A percentile compares a stretch with the other conserved stretches of the same genome.
These are phyloP conservation scores for Aporrectodea caliginosa DNA, from an alignment of 1,140 invertebrate genomes.

Conservation along the genomic window DNA sequence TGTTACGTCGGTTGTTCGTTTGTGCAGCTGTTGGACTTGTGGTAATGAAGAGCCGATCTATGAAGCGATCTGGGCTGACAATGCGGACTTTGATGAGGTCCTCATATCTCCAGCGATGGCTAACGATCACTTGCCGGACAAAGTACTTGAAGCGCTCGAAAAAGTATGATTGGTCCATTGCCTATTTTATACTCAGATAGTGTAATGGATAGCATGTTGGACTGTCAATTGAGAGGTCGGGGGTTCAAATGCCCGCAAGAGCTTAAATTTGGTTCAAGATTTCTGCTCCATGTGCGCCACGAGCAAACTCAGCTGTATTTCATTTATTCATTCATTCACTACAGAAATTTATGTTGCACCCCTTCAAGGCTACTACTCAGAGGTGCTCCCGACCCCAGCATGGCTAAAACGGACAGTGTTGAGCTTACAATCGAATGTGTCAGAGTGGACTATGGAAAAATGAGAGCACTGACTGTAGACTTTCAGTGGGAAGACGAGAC, in stretches of 20 bases:
- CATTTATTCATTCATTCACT: background rate
- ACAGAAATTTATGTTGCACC: no score
- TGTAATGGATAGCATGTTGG: background rate
- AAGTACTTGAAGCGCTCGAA: slow-evolving; percentile 77
- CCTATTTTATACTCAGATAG: background rate
- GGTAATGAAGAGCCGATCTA: slow-evolving; percentile 68
- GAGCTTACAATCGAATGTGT: no score
- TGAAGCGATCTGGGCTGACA: slow-evolving; percentile 83
- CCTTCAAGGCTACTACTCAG: no score
- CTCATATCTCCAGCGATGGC: slow-evolving; percentile 87
- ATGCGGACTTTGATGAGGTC: slow-evolving; percentile 83
- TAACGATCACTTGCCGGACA: slow-evolving; percentile 90
- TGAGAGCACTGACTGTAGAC: no score
- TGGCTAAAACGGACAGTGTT: no score
- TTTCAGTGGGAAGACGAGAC: no score
- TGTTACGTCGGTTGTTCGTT: no score
- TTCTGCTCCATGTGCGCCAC: background rate
- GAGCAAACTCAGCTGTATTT: background rate
- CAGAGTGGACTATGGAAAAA: no score
- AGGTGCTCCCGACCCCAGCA: no score
- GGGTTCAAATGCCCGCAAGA: background rate
- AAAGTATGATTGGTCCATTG: slow-evolving; percentile 65
- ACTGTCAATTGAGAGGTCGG: background rate
- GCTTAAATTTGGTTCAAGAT: background rate
- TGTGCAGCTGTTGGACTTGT: slow-evolving; percentile 38